Conservation (phyloP, 1,140 invertebrate species). For the Pentalonia nigronervosa region DNA sequence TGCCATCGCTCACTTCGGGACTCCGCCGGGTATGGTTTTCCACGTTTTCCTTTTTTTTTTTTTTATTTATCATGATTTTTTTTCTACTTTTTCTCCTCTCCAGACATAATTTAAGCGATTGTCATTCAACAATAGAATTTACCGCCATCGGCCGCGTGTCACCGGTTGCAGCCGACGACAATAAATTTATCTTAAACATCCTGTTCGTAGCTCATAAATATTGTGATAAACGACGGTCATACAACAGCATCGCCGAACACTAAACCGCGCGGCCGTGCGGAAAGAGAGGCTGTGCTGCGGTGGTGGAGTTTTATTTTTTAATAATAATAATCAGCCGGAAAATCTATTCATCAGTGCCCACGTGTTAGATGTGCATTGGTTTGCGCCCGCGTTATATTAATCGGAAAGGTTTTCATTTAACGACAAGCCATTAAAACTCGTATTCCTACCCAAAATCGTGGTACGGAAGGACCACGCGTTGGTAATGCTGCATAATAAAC, state of each 20-base stretch:
- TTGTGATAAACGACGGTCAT: conserved; percentile 15
- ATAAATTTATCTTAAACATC: not conserved
- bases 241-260: not conserved
- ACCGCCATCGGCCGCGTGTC: not conserved
- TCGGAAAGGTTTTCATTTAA: conserved; percentile 9
- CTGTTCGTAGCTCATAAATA: conserved; percentile 17
- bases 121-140: not conserved
- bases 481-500: not conserved
- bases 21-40: not conserved
- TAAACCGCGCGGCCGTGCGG: not conserved
- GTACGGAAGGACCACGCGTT: not conserved
- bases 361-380: not conserved
- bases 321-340: not conserved
- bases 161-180: not conserved
- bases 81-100: not conserved
- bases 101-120: not conserved
- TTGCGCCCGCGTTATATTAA: not conserved
- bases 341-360: not conserved
- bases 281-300: too few species aligned
- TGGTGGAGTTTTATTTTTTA: not conserved
- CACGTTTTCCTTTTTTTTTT: not conserved
- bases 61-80: not conserved
- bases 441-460: not conserved
- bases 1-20: not conserved
- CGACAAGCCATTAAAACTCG: not conserved